These are phyloP conservation scores for Neoaliturus tenellus DNA, from an alignment of 2,888 invertebrate genomes.

Conservation along the genomic window DNA sequence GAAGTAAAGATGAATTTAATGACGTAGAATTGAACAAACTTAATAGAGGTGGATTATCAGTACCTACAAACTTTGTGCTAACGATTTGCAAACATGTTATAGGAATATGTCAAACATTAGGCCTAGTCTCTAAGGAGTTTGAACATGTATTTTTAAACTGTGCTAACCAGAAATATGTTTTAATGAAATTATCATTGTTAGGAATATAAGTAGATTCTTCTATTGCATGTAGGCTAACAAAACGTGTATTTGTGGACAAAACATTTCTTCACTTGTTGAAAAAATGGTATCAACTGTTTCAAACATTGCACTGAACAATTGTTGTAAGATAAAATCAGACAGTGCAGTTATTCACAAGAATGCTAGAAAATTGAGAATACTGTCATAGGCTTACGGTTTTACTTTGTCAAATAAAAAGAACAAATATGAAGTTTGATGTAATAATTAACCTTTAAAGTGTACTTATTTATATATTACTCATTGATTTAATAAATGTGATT, in stretches of 20 bases:
- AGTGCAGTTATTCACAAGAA: background rate
- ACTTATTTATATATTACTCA: no score
- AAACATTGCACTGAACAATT: background rate
- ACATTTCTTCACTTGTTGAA: background rate
- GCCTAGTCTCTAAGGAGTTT: background rate
- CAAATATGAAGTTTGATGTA: no score
- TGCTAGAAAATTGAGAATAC: background rate
- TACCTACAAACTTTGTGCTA: background rate
- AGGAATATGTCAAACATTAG: background rate
- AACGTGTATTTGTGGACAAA: background rate
- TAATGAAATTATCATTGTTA: background rate
- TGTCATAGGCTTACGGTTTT: no score
- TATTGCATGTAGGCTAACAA: background rate
- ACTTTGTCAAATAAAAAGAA: no score
- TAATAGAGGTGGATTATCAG: background rate
- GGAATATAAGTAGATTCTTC: background rate
- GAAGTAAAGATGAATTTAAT: background rate
- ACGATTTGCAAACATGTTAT: background rate
- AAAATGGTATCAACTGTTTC: background rate
- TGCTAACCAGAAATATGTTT: background rate
- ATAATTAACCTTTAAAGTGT: no score
- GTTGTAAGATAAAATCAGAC: background rate
- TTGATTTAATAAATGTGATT: no score
- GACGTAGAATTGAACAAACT: background rate
- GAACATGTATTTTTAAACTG: background rate